Conservation (phyloP, 2,113 vertebrate genomes). For the Myotis davidii region DNA sequence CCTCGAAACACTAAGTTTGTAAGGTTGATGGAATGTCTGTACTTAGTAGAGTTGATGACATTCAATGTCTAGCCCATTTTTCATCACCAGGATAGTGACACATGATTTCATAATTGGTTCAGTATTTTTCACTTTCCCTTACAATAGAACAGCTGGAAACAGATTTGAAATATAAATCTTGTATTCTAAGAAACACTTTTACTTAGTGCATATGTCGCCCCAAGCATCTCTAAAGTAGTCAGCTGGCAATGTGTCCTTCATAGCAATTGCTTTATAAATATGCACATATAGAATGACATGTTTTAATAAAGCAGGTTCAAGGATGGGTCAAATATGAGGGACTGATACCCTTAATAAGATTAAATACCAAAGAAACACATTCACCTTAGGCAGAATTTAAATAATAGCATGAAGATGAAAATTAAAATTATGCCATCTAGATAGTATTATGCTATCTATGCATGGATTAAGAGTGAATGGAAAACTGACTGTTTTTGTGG, state of each 20-base stretch:
- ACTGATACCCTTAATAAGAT: not conserved
- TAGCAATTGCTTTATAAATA: constrained; percentile 7
- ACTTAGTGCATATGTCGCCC: not conserved
- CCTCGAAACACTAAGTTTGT: constrained; percentile 59
- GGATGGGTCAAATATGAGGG: not conserved
- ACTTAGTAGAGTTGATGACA: constrained; percentile 68
- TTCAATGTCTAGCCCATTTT: constrained; percentile 73
- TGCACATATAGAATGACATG: not conserved
- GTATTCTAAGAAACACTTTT: constrained; percentile 36
- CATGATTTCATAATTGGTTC: constrained; percentile 71
- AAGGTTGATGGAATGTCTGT: constrained; percentile 69
- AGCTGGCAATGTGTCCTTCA: not conserved
- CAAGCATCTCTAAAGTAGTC: not conserved
- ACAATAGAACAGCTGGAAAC: constrained; percentile 60
- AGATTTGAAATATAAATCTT: constrained; percentile 43
- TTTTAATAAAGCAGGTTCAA: not conserved
- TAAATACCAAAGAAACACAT: not conserved
- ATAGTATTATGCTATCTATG: not conserved
- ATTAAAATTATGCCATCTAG: not conserved
- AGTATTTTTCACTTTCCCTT: constrained; percentile 61
- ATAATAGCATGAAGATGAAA: not conserved
- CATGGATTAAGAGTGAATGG: not conserved
- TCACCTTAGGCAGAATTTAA: not conserved
- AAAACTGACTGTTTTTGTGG: no score
- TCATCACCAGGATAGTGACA: constrained; percentile 69